These are phyloP conservation scores for Bovichtus variegatus DNA, from an alignment of 2,797 vertebrate species.

Conservation along the genomic window DNA sequence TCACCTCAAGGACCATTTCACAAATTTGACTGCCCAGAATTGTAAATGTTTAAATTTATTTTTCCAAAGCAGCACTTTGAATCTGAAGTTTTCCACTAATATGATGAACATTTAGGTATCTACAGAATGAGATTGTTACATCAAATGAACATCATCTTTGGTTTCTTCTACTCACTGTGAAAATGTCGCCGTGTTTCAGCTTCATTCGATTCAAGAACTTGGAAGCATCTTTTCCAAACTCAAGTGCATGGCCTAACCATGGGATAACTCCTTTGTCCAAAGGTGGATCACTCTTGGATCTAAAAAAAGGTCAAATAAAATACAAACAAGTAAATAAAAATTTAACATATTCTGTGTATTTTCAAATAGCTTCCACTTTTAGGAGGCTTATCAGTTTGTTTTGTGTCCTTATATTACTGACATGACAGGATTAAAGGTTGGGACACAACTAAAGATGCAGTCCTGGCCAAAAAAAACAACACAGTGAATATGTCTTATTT, in stretches of 20 bases:
- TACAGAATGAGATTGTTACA: background rate
- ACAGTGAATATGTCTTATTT: background rate
- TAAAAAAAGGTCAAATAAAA: slow-evolving; percentile 51
- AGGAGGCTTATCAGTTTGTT: background rate
- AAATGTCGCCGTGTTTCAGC: slow-evolving; percentile 90
- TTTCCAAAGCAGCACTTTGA: background rate
- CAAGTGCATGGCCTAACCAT: slow-evolving; percentile 91
- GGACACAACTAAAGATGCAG: background rate
- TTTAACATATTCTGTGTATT: background rate
- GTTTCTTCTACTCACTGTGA: slow-evolving; percentile 85
- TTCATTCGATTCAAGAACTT: slow-evolving; percentile 90
- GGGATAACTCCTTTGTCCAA: slow-evolving; percentile 89
- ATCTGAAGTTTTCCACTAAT: background rate
- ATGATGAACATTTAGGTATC: background rate
- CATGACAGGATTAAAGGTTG: background rate
- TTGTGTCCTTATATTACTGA: background rate
- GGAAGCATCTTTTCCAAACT: slow-evolving; percentile 90
- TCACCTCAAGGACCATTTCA: background rate
- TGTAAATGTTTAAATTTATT: background rate
- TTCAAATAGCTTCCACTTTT: background rate
- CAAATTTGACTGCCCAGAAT: too few species aligned
- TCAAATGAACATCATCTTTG: background rate
- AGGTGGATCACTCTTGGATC: slow-evolving; percentile 87
- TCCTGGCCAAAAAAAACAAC: background rate
- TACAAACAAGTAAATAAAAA: background rate